Conservation (phyloP, 2,888 invertebrate species). For the Eupithecia exiguata region DNA sequence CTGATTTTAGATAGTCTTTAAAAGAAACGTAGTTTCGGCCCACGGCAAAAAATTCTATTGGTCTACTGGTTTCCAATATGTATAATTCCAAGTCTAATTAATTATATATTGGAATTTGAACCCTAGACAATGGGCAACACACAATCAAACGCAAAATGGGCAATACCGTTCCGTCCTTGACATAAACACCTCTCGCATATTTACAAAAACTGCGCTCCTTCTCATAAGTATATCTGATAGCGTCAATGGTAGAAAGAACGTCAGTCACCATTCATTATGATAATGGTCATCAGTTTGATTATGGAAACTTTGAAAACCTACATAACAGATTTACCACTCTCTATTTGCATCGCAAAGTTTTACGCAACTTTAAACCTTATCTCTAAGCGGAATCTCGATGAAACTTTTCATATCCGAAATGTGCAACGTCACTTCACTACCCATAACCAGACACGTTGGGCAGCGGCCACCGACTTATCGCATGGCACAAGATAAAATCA, state of each 20-base stretch:
- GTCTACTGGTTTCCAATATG: neutral
- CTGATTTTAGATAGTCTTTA: neutral
- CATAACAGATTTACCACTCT: slow-evolving; percentile 44
- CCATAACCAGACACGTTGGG: slow-evolving; percentile 60
- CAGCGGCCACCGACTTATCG: slow-evolving; percentile 53
- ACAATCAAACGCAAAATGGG: neutral
- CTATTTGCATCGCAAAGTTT: slow-evolving; percentile 37
- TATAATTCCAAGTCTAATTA: neutral
- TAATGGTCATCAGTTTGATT: slow-evolving; percentile 42
- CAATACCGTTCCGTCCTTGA: neutral
- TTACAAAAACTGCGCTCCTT: neutral
- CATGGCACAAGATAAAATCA: slow-evolving; percentile 53
- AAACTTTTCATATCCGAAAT: slow-evolving; percentile 54
- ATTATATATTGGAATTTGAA: neutral
- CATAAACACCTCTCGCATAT: neutral
- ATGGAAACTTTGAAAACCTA: slow-evolving; percentile 44
- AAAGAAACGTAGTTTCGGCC: neutral
- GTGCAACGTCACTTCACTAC: slow-evolving; percentile 64
- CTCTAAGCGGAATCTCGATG: slow-evolving; percentile 48
- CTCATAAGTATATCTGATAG: neutral
- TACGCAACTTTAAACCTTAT: slow-evolving; percentile 44
- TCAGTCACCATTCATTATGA: slow-evolving; percentile 43
- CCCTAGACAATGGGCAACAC: neutral
- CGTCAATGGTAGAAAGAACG: neutral
- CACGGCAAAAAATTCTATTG: too few relatives aligned